A percentile compares a stretch with the other conserved stretches of the same genome.
phyloP scores from a whole-genome alignment of 2,797 vertebrate species.

The Pteronotus mesoamericanus region DNA sequence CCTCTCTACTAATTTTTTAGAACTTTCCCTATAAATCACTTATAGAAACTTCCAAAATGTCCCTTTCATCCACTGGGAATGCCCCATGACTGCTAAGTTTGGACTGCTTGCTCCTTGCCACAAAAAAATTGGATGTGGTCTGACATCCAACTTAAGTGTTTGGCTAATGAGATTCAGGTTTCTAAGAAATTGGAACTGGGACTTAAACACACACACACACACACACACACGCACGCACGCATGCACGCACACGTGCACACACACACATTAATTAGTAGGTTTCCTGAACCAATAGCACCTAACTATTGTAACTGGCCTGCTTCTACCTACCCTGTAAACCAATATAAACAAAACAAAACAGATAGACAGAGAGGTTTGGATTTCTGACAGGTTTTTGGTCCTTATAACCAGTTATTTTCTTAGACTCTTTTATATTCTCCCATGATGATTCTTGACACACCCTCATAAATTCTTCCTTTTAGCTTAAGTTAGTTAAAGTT shows the following conservation, averaged over 20 bases:
- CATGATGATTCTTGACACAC: background rate
- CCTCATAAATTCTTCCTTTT: background rate
- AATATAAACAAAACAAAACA: background rate
- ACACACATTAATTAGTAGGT: background rate
- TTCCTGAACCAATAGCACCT: background rate
- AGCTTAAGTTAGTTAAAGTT: background rate
- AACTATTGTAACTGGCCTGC: background rate
- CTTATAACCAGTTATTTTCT: background rate
- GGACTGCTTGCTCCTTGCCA: background rate
- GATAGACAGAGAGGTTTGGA: background rate
- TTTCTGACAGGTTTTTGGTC: background rate
- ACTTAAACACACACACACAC: background rate
- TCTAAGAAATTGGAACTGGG: background rate
- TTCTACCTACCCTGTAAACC: background rate
- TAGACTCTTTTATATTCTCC: background rate
- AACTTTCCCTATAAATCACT: background rate
- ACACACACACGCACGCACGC: no score
- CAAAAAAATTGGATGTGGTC: background rate
- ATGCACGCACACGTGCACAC: no score
- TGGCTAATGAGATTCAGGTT: background rate
- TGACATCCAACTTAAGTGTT: background rate
- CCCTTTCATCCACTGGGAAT: background rate
- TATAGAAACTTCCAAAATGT: background rate
- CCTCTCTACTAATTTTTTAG: background rate
- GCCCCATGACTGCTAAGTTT: background rate